Evolutionary conservation across 2,888 invertebrate genomes (phyloP), one percentile per base, ranked within the genome.

Genomic region (Eurytoma adleriae): DNA sequence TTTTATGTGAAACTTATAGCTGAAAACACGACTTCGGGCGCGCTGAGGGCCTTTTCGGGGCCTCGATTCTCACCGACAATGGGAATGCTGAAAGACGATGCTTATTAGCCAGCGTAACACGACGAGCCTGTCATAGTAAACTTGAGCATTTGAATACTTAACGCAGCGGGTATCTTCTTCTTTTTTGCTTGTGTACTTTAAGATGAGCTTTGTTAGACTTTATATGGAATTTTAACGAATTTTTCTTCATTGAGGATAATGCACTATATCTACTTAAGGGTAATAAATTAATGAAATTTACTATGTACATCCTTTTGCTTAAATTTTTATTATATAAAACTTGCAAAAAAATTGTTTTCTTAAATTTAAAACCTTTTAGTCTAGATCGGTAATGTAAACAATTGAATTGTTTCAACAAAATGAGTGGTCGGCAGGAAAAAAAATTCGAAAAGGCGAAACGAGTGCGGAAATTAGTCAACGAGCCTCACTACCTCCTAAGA

Each of bases 401-500:
- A 10, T 40, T 14, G 54, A 14, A 54, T 14, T n/a, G 14, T 54
- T n/a, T 54, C 54, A 54, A 54, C n/a, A 54, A 54, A 54, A 54
- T 14, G 54, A n/a, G 0, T 16, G 64, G 2, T 14, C 18, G 30
- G n/a, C 61, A 30, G 13, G 20, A 57, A 50, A 16, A 52, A 72
- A 61, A 72, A 48, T 59, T 61, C 62, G 40, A 59, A 50, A 73
- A 74, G 74, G 18, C 48, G 50, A 70, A 74, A 20, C 62, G 67
- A 64, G 57, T 30, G 40, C 81, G 81, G 81, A 81, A 81, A 81
- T 81, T 18, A 81, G 54, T 79, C 67, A 72, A 81, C 68, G 75
- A 57, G 78, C 75, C 48, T 67, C 13, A 67, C 80, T 70, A 69
- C 59, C 82, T 79, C 67, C 59, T 83, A 83, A 84, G 84, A 87